Evolutionary conservation across 2,797 vertebrate species (phyloP).

Genomic region (Menidia menidia): DNA sequence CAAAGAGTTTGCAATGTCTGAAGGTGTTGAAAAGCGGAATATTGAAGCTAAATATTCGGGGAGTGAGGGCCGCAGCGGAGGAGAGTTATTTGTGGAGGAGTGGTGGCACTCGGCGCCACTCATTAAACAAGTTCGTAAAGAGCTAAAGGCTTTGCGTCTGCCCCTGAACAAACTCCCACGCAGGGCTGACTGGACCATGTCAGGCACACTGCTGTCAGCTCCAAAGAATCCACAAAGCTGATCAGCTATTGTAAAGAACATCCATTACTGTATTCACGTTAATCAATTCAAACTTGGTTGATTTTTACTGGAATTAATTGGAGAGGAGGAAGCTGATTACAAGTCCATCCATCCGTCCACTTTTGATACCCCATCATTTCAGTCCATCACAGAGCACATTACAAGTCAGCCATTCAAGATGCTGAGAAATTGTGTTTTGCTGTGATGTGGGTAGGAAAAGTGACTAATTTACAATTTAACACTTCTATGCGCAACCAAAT

Average conservation of each 20-base stretch:
- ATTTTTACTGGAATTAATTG: background rate
- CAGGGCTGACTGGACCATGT: slow-evolving; percentile 40
- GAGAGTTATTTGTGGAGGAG: slow-evolving; percentile 71
- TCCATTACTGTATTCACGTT: background rate
- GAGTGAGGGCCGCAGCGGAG: slow-evolving; percentile 39
- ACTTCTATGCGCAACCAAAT: background rate
- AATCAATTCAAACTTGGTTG: background rate
- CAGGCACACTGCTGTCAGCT: slow-evolving; percentile 26
- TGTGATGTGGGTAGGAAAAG: background rate
- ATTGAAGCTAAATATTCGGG: background rate
- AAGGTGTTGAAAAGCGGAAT: slow-evolving; percentile 45
- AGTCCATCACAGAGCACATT: background rate
- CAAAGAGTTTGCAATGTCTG: background rate
- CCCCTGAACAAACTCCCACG: slow-evolving; percentile 60
- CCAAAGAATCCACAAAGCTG: background rate
- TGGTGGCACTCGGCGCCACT: slow-evolving; percentile 70
- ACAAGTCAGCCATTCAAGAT: background rate
- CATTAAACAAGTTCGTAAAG: slow-evolving; percentile 74
- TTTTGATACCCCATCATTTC: too few relatives aligned
- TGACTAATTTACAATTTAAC: background rate
- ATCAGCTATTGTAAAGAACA: background rate
- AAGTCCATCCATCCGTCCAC: too few relatives aligned
- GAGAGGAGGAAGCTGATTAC: background rate
- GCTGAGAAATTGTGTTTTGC: background rate
- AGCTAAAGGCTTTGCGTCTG: slow-evolving; percentile 71